These are phyloP conservation scores for Cataglyphis altisquamis DNA, from an alignment of 2,888 invertebrate genomes.

Conservation along the genomic window DNA sequence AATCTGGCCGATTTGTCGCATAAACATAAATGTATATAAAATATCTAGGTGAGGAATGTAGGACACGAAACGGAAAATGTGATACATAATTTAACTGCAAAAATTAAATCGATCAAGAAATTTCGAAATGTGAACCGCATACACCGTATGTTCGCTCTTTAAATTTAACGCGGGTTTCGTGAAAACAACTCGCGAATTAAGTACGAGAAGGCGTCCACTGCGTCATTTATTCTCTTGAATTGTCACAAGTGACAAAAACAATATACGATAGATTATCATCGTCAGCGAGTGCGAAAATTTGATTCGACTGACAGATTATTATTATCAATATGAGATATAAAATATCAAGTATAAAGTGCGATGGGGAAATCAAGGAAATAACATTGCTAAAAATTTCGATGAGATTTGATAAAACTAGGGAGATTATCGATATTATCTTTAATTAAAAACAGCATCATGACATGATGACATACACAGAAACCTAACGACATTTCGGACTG, in stretches of 20 bases:
- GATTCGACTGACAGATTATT: neutral
- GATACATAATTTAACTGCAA: neutral
- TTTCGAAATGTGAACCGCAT: neutral
- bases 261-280: neutral
- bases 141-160: neutral
- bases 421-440: neutral
- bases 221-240: neutral
- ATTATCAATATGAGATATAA: neutral
- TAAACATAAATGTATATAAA: neutral
- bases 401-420: neutral
- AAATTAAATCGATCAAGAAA: neutral
- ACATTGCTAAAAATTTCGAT: neutral
- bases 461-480: neutral
- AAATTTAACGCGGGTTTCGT: neutral
- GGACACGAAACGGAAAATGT: neutral
- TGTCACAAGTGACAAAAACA: neutral
- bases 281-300: neutral
- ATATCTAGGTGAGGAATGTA: neutral
- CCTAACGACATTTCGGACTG: neutral
- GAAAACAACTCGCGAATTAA: neutral
- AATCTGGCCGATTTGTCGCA: slow-evolving; percentile 67
- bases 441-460: neutral
- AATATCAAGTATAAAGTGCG: neutral
- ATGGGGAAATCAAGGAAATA: neutral
- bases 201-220: neutral